A percentile compares a stretch with the other conserved stretches of the same genome.
These are phyloP conservation scores for Epinephelus moara DNA, from an alignment of 2,113 vertebrate genomes.

Conservation along the genomic window DNA sequence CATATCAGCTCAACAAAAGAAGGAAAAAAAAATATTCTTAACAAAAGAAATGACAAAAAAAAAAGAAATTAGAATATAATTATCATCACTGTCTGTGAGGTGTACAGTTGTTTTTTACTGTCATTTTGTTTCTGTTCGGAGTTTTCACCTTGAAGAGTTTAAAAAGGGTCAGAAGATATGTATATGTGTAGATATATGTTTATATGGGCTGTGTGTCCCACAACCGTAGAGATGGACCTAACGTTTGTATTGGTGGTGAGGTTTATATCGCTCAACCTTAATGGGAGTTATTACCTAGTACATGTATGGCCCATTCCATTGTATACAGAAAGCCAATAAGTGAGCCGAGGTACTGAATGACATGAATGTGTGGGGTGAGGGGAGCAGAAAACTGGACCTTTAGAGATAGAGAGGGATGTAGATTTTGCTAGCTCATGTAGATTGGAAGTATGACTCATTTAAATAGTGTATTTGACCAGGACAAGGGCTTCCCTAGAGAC, in stretches of 20 bases:
- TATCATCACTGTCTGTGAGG: constrained; percentile 78
- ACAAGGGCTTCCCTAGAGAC: constrained; percentile 71
- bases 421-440: constrained; percentile 47
- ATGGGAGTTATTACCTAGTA: constrained; percentile 57
- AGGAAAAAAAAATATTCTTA: constrained; percentile 58
- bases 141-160: constrained; percentile 69
- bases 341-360: constrained; percentile 55
- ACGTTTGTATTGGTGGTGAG: constrained; percentile 78
- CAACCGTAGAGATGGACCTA: constrained; percentile 79
- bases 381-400: constrained; percentile 70
- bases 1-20: constrained; percentile 64
- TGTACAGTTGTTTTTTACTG: constrained; percentile 77
- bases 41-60: constrained; percentile 60
- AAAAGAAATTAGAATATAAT: constrained; percentile 64
- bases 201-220: constrained; percentile 74
- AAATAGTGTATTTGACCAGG: constrained; percentile 60
- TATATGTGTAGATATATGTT: constrained; percentile 81
- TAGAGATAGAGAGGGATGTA: constrained; percentile 58
- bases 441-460: constrained; percentile 45
- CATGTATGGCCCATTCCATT: constrained; percentile 43
- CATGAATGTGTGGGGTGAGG: constrained; percentile 73
- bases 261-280: constrained; percentile 62
- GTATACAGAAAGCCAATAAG: constrained; percentile 49
- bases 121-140: constrained; percentile 69
- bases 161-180: constrained; percentile 64